Base-by-base conservation (phyloP, 2,797 vertebrate genomes). In the Cryptoblepharus egeriae region DNA sequence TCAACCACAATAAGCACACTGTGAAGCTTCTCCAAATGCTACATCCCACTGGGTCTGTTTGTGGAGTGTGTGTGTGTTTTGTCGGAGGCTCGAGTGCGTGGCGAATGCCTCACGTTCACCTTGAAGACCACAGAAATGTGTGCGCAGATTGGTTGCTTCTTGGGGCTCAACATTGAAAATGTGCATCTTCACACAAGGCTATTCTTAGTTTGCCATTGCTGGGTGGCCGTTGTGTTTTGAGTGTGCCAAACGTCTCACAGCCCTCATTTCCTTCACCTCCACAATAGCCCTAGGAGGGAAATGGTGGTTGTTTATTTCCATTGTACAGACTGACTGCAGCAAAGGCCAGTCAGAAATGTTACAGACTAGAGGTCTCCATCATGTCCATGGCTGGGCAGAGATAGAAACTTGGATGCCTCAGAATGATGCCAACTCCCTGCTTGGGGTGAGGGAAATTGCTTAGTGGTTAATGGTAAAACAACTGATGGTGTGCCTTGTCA, bases 111-210 rank as follows among this genome's bases (percentile, higher is more conserved):
- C 45, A 10, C 65, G 37, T 57, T 26, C 72, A 18, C 45, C 67
- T 72, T 8, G 35, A 9, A 68, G 10, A 22, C 64, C 37, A 37
- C 8, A 30, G n/a, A 28, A 37, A 49, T 30, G 75, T 3, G 85
- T 80, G 78, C 63, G 67, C 64, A 20, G 7, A 22, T 6, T 58
- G 18, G 57, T 58, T 57, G 52, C 28, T 85, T 85, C 83, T 82
- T 77, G 71, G 5, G 1, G 0, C 35, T 15, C 45, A 37, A 24
- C 4, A 11, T 55, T 12, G 39, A 69, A 49, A 69, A 1, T 0
- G 7, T 24, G 18, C 18, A 52, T 42, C 6, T 58, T 26, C 39
- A 22, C 13, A 39, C 22, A 10, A 4, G 24, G 3, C 5, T 75
- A 22, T 57, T 58, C 24, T 58, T 52, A 63, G 42, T 37, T 28